Conservation (phyloP, 1,140 invertebrate species). For the Antheraea pernyi region DNA sequence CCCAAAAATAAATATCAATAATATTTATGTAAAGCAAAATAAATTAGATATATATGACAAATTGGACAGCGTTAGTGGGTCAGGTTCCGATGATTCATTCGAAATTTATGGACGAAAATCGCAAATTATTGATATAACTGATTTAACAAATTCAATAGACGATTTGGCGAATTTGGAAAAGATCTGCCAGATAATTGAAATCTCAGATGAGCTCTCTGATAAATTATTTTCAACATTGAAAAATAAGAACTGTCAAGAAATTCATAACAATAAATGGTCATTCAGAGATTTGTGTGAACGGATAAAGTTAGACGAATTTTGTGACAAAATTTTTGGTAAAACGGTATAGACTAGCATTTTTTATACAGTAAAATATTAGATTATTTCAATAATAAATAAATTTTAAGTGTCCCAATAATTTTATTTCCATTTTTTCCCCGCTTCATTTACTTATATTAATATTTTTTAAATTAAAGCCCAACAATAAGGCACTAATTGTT, state of each 20-base stretch:
- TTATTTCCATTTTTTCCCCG: not conserved
- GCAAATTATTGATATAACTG: slow-evolving; percentile 60
- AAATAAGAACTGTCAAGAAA: slow-evolving; percentile 15
- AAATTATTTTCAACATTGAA: slow-evolving; percentile 55
- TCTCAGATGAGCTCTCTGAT: slow-evolving; percentile 69
- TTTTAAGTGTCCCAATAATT: not conserved
- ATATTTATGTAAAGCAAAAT: slow-evolving; percentile 13
- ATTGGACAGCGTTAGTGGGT: slow-evolving; percentile 57
- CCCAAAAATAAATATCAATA: slow-evolving; percentile 24
- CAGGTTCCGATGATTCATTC: slow-evolving; percentile 63
- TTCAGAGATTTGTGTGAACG: slow-evolving; percentile 69
- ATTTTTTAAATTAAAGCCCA: too few species aligned
- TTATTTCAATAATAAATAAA: not conserved
- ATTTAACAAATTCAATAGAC: slow-evolving; percentile 63
- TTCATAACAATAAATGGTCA: slow-evolving; percentile 55
- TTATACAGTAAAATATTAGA: not conserved
- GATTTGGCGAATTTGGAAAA: slow-evolving; percentile 62
- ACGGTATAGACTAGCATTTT: slow-evolving; percentile 12
- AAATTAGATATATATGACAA: slow-evolving; percentile 63
- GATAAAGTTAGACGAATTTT: slow-evolving; percentile 69
- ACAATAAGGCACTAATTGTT: not conserved
- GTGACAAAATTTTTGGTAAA: slow-evolving; percentile 58
- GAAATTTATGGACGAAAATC: slow-evolving; percentile 59
- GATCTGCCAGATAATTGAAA: slow-evolving; percentile 71
- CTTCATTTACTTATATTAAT: not conserved